Base-by-base conservation (phyloP, 2,797 vertebrate species). In the Acanthurus lineatus region DNA sequence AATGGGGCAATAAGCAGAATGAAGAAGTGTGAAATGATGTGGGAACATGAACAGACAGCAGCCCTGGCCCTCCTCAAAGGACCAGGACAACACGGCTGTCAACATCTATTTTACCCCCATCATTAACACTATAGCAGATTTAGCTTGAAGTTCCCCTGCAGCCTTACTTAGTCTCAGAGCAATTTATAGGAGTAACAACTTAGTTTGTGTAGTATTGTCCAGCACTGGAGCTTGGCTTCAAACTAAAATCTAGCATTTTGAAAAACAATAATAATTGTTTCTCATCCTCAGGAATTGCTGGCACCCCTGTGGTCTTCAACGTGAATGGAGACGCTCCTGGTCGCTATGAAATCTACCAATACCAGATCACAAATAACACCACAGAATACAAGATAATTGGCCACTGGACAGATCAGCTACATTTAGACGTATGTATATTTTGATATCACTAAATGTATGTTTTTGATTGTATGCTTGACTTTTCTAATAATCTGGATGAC, bases 281-380 rank as follows among this genome's bases (percentile, higher is more conserved):
- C 42, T 56, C 38, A 20, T 88, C 60, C 53, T 32, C 78, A 99
- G 98, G 98, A 89, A 99, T 97, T 6, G 97, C 97, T 4, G 96
- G 97, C 65, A 98, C 96, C 51, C 97, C 98, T 0, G 98, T 99
- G 92, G 95, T 97, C 0, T 99, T 99, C 93, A 99, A 98, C 0
- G 96, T 97, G 91, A 99, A 99, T 0, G 98, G 98, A 59, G 97
- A 99, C 0, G 97, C 98, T 0, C 98, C 98, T 0, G 98, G 98
- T 15, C 97, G 97, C 58, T 99, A 99, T 0, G 97, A 98, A 88
- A 97, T 99, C 93, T 99, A 97, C 91, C 98, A 99, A 86, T 99
- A 99, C 91, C 98, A 99, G 94, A 95, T 97, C 52, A 94, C 91
- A 76, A 97, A 97, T 15, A 93, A 92, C 83, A 96, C 93, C 0